phyloP scores from a whole-genome alignment of 2,113 vertebrate genomes.

The Mus musculus region DNA sequence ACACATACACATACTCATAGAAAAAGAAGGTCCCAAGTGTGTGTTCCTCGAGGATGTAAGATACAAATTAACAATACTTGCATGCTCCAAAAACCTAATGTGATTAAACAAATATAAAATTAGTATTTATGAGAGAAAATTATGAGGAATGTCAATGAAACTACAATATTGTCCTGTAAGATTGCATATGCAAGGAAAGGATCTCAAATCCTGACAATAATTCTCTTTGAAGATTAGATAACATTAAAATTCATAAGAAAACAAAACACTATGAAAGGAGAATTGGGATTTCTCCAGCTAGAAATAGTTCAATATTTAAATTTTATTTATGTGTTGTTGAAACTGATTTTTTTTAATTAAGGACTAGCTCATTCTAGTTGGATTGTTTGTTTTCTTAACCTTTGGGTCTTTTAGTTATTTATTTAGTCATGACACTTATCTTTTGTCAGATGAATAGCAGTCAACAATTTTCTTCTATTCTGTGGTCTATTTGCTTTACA shows the following conservation, averaged over 20 bases:
- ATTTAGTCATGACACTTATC: neutral
- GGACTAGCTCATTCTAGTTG: neutral
- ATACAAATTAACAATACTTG: neutral
- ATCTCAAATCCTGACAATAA: conserved; percentile 12
- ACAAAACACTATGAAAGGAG: neutral
- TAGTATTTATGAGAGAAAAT: neutral
- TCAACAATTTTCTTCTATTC: neutral
- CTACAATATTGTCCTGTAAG: neutral
- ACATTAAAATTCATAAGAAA: neutral
- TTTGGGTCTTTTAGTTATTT: neutral
- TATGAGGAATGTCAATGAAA: neutral
- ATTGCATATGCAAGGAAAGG: neutral
- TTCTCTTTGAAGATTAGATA: neutral
- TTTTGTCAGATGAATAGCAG: neutral
- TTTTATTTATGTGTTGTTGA: neutral
- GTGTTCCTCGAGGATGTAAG: neutral
- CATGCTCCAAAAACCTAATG: neutral
- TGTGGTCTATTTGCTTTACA: neutral
- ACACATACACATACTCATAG: neutral
- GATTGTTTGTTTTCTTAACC: neutral
- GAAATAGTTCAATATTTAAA: neutral
- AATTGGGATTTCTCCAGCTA: neutral
- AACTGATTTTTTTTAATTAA: neutral
- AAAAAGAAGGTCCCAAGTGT: neutral
- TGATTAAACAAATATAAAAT: neutral